These are phyloP conservation scores for Ctena decussata DNA, from an alignment of 2,888 invertebrate genomes.

Conservation along the genomic window DNA sequence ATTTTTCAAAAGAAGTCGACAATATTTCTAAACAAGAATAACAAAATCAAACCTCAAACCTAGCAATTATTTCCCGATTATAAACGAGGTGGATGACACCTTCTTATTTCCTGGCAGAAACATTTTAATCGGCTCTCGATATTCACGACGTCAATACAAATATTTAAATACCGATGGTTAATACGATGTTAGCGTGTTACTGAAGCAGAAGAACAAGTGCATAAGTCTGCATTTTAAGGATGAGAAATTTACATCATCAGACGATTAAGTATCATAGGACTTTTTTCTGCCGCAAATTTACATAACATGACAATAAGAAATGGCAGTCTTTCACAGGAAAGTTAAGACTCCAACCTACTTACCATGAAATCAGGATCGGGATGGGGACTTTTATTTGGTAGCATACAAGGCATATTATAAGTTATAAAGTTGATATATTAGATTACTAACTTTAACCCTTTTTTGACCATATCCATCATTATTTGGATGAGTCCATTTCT, in stretches of 20 bases:
- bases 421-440: too few species aligned
- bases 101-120: neutral
- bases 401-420: too few species aligned
- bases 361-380: too few species aligned
- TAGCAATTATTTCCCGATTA: conserved; percentile 13
- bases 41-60: conserved; percentile 6
- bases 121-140: neutral
- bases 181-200: neutral
- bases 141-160: neutral
- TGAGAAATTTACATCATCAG: neutral
- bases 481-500: too few species aligned
- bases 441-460: too few species aligned
- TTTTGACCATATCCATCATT: too few species aligned
- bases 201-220: neutral
- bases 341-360: too few species aligned
- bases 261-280: neutral
- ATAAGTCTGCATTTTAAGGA: neutral
- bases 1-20: conserved; percentile 52
- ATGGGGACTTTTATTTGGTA: too few species aligned
- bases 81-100: neutral
- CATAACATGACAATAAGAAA: neutral
- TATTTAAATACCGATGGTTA: neutral
- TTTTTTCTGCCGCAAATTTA: neutral
- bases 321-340: too few species aligned
- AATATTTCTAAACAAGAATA: conserved; percentile 24